These are phyloP conservation scores for Sebastes reedi DNA, from an alignment of 2,797 vertebrate genomes.

Conservation along the genomic window DNA sequence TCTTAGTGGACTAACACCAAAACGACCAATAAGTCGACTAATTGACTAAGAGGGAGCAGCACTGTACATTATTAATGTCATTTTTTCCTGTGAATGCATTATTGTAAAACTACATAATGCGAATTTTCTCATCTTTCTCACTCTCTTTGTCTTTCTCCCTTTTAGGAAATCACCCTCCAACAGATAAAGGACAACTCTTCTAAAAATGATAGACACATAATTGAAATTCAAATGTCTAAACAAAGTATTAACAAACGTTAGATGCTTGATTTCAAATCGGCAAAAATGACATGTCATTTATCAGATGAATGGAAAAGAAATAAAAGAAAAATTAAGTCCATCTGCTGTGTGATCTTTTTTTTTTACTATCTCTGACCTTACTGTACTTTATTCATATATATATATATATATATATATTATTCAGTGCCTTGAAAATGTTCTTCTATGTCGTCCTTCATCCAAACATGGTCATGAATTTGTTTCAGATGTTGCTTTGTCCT, in stretches of 20 bases:
- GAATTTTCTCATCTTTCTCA: not conserved
- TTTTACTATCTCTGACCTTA: not conserved
- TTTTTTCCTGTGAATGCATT: not conserved
- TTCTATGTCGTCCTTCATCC: not conserved
- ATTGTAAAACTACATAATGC: not conserved
- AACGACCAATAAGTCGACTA: no score
- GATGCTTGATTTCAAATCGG: no score
- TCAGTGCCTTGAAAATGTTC: not conserved
- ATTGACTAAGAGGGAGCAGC: no score
- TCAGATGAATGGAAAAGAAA: not conserved
- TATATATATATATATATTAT: no score
- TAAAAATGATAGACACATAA: not conserved
- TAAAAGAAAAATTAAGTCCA: not conserved
- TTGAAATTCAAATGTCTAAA: no score
- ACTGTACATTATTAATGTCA: no score
- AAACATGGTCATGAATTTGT: not conserved
- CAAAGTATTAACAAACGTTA: no score
- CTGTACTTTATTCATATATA: no score
- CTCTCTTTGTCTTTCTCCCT: not conserved
- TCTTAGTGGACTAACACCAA: accelerated
- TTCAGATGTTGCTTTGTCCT: not conserved
- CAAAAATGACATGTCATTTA: not conserved
- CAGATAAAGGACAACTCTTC: not conserved
- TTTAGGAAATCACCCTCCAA: not conserved
- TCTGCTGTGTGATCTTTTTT: not conserved